A percentile compares a stretch with the other conserved stretches of the same genome.
These are phyloP conservation scores for Lasioglossum pauxillum DNA, from an alignment of 2,888 invertebrate genomes.

Conservation along the genomic window DNA sequence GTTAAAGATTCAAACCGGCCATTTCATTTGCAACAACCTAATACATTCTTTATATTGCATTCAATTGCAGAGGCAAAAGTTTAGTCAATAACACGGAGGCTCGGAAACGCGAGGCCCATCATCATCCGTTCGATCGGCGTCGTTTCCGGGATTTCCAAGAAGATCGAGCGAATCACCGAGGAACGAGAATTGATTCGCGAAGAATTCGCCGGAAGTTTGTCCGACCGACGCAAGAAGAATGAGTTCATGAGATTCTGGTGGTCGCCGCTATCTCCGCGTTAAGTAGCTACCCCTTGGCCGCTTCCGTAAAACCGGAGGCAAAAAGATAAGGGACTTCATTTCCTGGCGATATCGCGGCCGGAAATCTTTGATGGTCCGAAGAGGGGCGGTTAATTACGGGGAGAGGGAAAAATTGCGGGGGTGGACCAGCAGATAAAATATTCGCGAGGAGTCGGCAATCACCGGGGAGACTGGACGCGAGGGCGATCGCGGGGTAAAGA, in stretches of 20 bases:
- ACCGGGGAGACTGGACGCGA: background rate
- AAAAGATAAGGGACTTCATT: slow-evolving; percentile 65
- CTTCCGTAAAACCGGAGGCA: slow-evolving; percentile 49
- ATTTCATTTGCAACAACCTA: no score
- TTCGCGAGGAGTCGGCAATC: background rate
- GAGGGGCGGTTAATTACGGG: slow-evolving; percentile 45
- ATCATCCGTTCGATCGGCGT: background rate
- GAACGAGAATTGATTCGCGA: slow-evolving; percentile 57
- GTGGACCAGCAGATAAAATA: background rate
- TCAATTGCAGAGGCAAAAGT: no score
- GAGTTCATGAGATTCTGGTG: slow-evolving; percentile 25
- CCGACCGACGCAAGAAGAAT: background rate
- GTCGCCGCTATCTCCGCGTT: slow-evolving; percentile 33
- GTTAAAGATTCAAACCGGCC: no score
- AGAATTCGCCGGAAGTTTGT: background rate
- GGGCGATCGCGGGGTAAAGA: background rate
- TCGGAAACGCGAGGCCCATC: no score
- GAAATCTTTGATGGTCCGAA: slow-evolving; percentile 46
- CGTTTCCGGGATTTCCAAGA: slow-evolving; percentile 23
- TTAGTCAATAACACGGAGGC: background rate
- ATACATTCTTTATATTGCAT: no score
- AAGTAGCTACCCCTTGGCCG: slow-evolving; percentile 31
- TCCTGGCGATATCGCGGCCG: slow-evolving; percentile 44
- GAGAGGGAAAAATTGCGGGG: slow-evolving; percentile 28
- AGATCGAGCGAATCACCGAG: slow-evolving; percentile 1